Percentiles rank a stretch among this genome's conserved stretches.
These are phyloP conservation scores for Zaprionus inermis DNA, from an alignment of 1,140 invertebrate genomes.

Conservation along the genomic window DNA sequence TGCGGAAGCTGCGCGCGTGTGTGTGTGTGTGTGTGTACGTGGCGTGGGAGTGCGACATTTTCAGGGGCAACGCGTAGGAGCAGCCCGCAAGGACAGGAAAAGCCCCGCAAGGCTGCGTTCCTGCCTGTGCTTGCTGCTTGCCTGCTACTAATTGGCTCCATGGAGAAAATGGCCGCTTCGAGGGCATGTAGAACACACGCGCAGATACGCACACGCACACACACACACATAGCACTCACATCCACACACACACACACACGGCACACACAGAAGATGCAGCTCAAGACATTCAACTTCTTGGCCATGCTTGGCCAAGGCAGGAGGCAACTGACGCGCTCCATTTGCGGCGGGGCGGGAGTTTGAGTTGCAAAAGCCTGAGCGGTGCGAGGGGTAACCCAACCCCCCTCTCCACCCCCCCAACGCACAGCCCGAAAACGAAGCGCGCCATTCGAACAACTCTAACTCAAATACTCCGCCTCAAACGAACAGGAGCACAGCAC, in stretches of 20 bases:
- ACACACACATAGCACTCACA: constrained; percentile 6
- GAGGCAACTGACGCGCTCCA: constrained; percentile 7
- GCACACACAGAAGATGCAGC: background rate
- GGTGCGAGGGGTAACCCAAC: too few species aligned
- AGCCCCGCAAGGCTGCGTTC: constrained; percentile 17
- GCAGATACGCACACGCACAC: constrained; percentile 19
- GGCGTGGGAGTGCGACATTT: constrained; percentile 24
- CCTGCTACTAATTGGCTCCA: constrained; percentile 81
- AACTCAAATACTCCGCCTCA: constrained; percentile 84
- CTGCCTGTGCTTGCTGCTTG: constrained; percentile 59
- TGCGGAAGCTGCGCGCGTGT: constrained; percentile 27
- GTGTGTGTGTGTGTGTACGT: background rate
- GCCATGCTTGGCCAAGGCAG: background rate
- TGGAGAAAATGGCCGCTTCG: constrained; percentile 82
- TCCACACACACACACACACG: background rate
- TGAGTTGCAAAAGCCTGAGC: background rate
- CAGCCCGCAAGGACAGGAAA: constrained; percentile 35
- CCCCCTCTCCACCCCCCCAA: background rate
- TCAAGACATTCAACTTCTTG: constrained; percentile 55
- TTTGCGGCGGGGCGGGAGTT: constrained; percentile 9
- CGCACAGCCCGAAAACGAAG: constrained; percentile 31
- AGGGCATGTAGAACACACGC: constrained; percentile 43
- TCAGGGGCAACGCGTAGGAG: constrained; percentile 51
- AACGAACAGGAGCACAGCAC: constrained; percentile 76
- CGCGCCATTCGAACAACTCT: constrained; percentile 79